Percentiles rank a stretch among this genome's conserved stretches.
These are phyloP conservation scores for Hypothenemus hampei DNA, from an alignment of 1,140 invertebrate genomes.

Conservation along the genomic window DNA sequence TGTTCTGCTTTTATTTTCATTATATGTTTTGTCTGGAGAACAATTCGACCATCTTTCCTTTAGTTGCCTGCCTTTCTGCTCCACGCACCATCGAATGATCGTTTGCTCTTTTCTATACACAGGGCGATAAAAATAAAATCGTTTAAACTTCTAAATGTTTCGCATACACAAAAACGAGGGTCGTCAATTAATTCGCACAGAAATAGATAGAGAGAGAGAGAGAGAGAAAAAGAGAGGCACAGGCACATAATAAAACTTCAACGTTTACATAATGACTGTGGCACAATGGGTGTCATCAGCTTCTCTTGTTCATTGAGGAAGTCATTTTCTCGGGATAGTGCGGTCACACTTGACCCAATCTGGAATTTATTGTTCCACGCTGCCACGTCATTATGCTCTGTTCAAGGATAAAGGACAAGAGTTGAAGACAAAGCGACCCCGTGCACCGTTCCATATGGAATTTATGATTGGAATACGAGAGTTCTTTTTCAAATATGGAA, in stretches of 20 bases:
- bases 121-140: no score
- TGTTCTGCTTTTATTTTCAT: conserved; percentile 29
- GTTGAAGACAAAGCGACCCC: neutral
- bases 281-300: conserved; percentile 43
- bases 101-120: neutral
- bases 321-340: conserved; percentile 40
- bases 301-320: conserved; percentile 41
- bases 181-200: no score
- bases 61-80: neutral
- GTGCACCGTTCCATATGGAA: no score
- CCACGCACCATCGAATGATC: neutral
- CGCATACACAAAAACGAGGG: no score
- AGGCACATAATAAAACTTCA: conserved; percentile 37
- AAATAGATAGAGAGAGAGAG: no score
- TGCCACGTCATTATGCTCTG: conserved; percentile 21
- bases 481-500: no score
- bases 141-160: no score
- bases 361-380: conserved; percentile 33
- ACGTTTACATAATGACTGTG: conserved; percentile 42
- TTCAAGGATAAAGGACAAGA: conserved; percentile 14
- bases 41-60: conserved; percentile 21
- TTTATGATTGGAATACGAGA: no score
- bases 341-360: conserved; percentile 38
- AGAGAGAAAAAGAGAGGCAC: no score
- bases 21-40: conserved; percentile 30